Base-by-base conservation (phyloP, 2,888 invertebrate genomes). In the Lasiommata megera region DNA sequence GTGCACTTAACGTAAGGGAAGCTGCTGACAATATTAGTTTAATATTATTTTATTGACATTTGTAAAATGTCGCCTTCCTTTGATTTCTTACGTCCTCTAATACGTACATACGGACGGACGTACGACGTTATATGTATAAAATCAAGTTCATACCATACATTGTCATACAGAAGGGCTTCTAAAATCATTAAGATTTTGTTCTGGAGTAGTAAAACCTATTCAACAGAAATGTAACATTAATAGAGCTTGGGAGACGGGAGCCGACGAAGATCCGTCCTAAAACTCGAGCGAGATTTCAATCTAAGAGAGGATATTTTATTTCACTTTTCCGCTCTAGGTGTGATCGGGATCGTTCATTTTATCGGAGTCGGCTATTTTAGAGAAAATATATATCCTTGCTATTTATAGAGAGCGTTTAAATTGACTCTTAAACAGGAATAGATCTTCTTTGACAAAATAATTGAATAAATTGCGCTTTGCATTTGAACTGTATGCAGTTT, bases 211-310 rank as follows among this genome's bases (percentile, higher is more conserved):
- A 31, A 11, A 9, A 31, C 28, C 36, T n/a, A 37, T 51, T 51
- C 17, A 29, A 53, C 58, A 54, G 57, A 62, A 62, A 61, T 46
- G 54, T 56, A 67, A 65, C 65, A 66, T 67, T 67, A 68, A 67
- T 66, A 62, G 61, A 67, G 62, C 63, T 65, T 60, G 59, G 60
- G 56, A 51, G 56, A 64, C 64, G 62, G 53, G 57, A 61, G 63
- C 62, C 66, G 60, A 41, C 53, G 56, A 59, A 55, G 61, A 65
- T 57, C 60, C 60, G 58, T 59, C 61, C 60, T 61, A 51, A 64
- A 60, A 62, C 63, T 54, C 58, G 58, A 56, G 64, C 62, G 56
- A 61, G 65, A 68, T 67, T 68, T 68, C 63, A 66, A 67, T 67
- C 67, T 63, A 58, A 58, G 55, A 53, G 62, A 61, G 60, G 62